Conservation (phyloP, 1,140 invertebrate genomes). For the Heterodera schachtii region DNA sequence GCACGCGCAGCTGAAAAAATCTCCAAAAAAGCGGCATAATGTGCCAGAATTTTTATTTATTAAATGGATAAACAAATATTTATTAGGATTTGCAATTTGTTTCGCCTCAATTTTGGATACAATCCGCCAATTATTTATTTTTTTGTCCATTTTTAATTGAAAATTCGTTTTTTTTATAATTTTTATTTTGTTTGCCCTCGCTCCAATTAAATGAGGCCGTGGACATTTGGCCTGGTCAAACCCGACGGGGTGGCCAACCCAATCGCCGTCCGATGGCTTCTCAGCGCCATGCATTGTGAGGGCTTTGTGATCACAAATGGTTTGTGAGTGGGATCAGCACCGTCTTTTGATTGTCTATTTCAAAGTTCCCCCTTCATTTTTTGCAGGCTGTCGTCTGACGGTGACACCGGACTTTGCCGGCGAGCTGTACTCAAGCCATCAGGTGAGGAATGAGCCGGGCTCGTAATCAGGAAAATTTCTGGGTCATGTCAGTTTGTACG, state of each 20-base stretch:
- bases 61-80: too few relatives aligned
- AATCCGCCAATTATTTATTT: too few relatives aligned
- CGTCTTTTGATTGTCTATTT: not conserved
- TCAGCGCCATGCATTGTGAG: constrained; percentile 16
- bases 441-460: not conserved
- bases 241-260: constrained; percentile 41
- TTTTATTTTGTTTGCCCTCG: not conserved
- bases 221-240: constrained; percentile 40
- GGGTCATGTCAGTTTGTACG: too few relatives aligned
- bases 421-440: constrained; percentile 25
- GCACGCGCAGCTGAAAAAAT: not conserved
- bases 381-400: constrained; percentile 20
- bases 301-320: constrained; percentile 30
- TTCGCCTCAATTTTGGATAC: too few relatives aligned
- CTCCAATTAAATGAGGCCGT: not conserved
- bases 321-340: not conserved
- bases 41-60: too few relatives aligned
- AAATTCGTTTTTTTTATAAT: not conserved
- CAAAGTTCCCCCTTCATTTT: not conserved
- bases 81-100: too few relatives aligned
- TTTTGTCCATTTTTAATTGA: too few relatives aligned
- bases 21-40: not conserved
- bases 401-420: not conserved
- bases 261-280: constrained; percentile 27
- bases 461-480: too few relatives aligned